Base-by-base conservation (phyloP, 2,888 invertebrate genomes). In the Epinotia bilunana region DNA sequence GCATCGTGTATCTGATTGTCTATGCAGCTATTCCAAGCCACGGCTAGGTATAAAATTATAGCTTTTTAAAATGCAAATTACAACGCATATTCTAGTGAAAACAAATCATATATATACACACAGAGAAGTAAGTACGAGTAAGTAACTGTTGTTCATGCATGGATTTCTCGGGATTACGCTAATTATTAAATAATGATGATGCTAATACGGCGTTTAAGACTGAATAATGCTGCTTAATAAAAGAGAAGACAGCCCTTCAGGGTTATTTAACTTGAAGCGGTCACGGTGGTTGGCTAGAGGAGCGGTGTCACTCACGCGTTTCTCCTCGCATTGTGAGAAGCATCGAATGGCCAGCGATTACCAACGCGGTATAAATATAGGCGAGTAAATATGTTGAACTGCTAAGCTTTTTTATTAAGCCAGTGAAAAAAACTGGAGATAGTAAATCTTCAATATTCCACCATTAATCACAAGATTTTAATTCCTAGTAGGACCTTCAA, bases 341-440 rank as follows among this genome's bases (percentile, higher is more conserved):
- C 77, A 69, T 72, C 67, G 62, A 78, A 74, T 77, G 76, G 73
- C 77, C 64, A 72, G 61, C 65, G 68, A 75, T 77, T 77, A 77
- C 64, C 71, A 18, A 63, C 63, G 60, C 49, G 28, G 71, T 76
- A 78, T 74, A 73, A 6, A 39, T 39, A 39, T 28, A 39, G 39
- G 39, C 39, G 9, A 39, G 39, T 39, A 39, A 39, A 39, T 39
- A 39, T 39, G 39, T 9, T 39, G 39, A 9, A 39, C 33, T 6
- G 33, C 33, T 33, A 39, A 39, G 39, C 9, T 9, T 39, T 9
- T 9, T 33, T 7, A 9, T 1, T 39, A 9, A 39, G 9, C 39
- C 9, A 39, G 39, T 39, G 6, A 39, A 39, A 39, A 39, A 6
- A 39, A 9, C 39, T 39, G 39, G 39, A 39, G 7, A 9, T 9